Conservation (phyloP, 2,113 vertebrate species). For the Engraulis encrasicolus region DNA sequence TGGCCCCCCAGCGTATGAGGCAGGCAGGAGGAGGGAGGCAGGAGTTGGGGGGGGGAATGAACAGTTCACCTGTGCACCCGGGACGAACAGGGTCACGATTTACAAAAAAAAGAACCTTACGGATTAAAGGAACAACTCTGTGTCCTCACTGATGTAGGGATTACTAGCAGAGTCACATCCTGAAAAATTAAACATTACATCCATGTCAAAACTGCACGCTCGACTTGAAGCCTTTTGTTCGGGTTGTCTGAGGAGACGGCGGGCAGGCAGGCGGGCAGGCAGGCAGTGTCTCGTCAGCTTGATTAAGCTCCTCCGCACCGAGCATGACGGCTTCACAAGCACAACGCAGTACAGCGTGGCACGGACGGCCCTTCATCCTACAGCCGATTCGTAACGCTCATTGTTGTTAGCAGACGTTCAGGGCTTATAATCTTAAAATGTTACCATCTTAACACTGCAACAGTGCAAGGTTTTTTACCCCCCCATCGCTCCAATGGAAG, state of each 20-base stretch:
- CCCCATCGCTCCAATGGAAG: not conserved
- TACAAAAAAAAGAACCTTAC: not conserved
- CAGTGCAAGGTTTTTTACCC: no score
- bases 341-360: not conserved
- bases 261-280: no score
- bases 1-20: not conserved
- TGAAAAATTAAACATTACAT: not conserved
- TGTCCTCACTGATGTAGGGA: not conserved
- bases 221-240: not conserved
- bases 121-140: not conserved
- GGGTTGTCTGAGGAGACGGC: not conserved
- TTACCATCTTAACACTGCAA: not conserved
- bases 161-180: not conserved
- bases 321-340: not conserved
- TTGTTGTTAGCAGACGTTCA: slow-evolving; percentile 10
- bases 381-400: not conserved
- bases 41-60: no score
- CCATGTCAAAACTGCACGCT: not conserved
- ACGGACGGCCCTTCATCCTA: not conserved
- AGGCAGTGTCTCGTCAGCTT: not conserved
- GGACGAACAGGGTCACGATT: not conserved
- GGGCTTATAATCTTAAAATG: not conserved
- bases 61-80: not conserved
- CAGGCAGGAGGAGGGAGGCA: not conserved
- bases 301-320: not conserved